phyloP scores from a whole-genome alignment of 1,140 invertebrate species.

The Glossosoma conforme region DNA sequence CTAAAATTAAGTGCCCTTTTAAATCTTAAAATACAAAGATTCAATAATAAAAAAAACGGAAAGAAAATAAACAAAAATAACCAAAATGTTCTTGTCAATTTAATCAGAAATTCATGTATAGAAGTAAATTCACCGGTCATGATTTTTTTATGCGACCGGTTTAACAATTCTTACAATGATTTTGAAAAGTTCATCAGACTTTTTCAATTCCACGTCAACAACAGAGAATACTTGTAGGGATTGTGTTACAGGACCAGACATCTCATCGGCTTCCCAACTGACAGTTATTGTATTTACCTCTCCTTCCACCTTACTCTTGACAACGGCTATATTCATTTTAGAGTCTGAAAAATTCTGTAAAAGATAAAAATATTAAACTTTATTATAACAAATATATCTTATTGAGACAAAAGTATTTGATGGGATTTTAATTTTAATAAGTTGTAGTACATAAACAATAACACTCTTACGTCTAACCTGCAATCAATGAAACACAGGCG shows the following conservation, averaged over 20 bases:
- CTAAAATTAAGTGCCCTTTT: too few species aligned
- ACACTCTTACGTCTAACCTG: too few species aligned
- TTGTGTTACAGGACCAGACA: neutral
- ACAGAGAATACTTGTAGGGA: constrained; percentile 7
- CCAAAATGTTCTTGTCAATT: too few species aligned
- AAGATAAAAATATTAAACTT: neutral
- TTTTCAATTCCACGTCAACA: constrained; percentile 3
- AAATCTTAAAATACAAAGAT: too few species aligned
- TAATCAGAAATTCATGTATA: too few species aligned
- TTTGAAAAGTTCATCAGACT: constrained; percentile 9
- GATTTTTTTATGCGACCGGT: neutral
- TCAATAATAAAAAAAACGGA: too few species aligned
- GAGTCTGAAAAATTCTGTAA: constrained; percentile 17
- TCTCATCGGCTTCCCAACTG: neutral
- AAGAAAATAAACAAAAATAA: too few species aligned
- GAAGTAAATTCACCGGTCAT: too few species aligned
- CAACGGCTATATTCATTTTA: neutral
- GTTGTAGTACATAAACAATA: constrained; percentile 1
- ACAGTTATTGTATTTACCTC: neutral
- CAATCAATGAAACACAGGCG: too few species aligned
- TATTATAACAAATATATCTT: neutral
- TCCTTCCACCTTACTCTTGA: constrained; percentile 1
- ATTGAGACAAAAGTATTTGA: too few species aligned
- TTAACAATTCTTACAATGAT: constrained; percentile 2
- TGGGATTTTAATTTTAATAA: neutral